These are phyloP conservation scores for Fregata magnificens DNA, from an alignment of 2,113 vertebrate species.

Conservation along the genomic window DNA sequence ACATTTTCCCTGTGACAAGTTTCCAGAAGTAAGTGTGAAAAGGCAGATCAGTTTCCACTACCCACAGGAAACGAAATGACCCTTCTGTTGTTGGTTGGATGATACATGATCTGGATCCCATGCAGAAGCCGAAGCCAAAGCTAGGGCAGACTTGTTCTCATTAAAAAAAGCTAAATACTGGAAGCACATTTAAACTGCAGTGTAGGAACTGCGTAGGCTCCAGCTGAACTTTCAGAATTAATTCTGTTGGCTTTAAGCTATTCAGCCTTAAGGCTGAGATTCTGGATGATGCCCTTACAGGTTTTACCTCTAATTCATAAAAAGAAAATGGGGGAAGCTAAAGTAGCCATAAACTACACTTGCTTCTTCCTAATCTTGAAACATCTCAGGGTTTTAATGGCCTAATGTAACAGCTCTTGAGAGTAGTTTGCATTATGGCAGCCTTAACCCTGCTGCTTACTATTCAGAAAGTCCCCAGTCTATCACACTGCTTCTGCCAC, in stretches of 20 bases:
- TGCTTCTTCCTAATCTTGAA: neutral
- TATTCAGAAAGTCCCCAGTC: neutral
- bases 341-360: neutral
- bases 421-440: neutral
- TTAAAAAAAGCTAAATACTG: neutral
- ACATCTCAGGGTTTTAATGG: neutral
- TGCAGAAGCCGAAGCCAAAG: neutral
- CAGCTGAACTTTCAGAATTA: neutral
- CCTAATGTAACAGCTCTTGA: neutral
- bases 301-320: neutral
- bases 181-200: neutral
- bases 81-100: neutral
- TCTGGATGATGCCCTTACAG: neutral
- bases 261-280: neutral
- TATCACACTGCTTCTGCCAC: neutral
- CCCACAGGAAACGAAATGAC: neutral
- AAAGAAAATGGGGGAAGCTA: neutral
- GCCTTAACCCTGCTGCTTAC: neutral
- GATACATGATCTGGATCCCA: neutral
- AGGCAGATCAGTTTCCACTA: neutral
- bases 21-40: slow-evolving; percentile 29
- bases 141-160: neutral
- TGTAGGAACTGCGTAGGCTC: neutral
- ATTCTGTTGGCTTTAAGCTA: neutral
- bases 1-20: neutral